Evolutionary conservation across 1,140 invertebrate species (phyloP).

Genomic region (Paraescarpia echinospica): DNA sequence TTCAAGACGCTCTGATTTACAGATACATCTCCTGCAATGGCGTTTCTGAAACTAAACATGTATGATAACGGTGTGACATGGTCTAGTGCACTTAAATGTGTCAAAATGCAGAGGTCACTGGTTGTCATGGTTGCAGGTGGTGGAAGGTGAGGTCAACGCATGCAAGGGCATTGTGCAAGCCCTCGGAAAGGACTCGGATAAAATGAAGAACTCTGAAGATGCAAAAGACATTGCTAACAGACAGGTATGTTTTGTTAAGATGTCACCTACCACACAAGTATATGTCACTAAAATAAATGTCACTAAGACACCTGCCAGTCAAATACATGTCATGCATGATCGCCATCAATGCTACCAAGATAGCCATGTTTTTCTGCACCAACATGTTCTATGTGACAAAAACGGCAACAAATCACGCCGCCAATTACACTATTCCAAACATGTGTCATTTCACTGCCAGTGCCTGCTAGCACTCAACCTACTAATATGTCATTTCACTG

Average conservation of each 20-base stretch:
- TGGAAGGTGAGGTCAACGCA: constrained; percentile 90
- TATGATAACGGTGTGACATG: constrained; percentile 14
- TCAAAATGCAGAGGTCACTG: neutral
- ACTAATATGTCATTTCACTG: too few relatives aligned
- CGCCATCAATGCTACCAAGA: too few relatives aligned
- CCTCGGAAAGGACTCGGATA: constrained; percentile 82
- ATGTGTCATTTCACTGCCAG: too few relatives aligned
- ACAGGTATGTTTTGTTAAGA: constrained; percentile 1
- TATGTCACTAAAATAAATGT: neutral
- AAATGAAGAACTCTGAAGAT: constrained; percentile 61
- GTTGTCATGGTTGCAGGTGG: constrained; percentile 63
- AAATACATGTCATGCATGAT: neutral
- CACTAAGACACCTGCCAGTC: too few relatives aligned
- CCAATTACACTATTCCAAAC: too few relatives aligned
- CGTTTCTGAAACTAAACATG: too few relatives aligned
- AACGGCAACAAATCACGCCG: too few relatives aligned
- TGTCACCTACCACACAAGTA: neutral
- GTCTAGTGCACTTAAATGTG: neutral
- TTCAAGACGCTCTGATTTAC: too few relatives aligned
- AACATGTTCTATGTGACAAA: too few relatives aligned
- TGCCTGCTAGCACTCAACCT: too few relatives aligned
- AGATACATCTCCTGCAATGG: too few relatives aligned
- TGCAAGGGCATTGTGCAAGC: constrained; percentile 89
- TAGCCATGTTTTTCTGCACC: too few relatives aligned
- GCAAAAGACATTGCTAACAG: constrained; percentile 13